Evolutionary conservation across 2,797 vertebrate species (phyloP).

Genomic region (Enteromius paludinosus): DNA sequence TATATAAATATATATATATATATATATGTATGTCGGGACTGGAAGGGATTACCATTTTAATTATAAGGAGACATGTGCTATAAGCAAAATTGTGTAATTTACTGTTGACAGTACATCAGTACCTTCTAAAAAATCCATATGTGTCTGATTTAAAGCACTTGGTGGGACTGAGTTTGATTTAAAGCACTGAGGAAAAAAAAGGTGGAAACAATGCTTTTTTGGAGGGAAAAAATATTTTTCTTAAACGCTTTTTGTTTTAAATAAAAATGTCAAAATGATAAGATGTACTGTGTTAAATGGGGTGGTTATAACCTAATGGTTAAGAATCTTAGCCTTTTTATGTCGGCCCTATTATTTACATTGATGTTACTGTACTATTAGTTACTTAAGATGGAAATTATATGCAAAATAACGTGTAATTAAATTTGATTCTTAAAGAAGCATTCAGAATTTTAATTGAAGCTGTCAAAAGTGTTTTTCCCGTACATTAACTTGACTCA

Average conservation of each 20-base stretch:
- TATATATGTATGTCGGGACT: neutral
- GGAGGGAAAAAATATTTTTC: neutral
- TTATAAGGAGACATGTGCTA: neutral
- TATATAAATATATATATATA: too few species aligned
- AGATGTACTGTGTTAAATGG: neutral
- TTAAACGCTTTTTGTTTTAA: neutral
- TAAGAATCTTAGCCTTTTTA: neutral
- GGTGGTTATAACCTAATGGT: neutral
- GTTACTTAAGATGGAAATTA: constrained; percentile 3
- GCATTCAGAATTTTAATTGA: constrained; percentile 14
- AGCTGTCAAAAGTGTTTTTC: constrained; percentile 36
- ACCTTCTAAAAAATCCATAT: neutral
- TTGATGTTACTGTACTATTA: constrained; percentile 6
- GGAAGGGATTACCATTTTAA: neutral
- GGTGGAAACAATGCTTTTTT: neutral
- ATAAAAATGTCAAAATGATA: neutral
- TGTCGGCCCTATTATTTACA: neutral
- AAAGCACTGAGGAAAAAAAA: neutral
- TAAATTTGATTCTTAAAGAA: constrained; percentile 13
- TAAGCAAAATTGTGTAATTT: neutral
- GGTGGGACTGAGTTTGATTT: neutral
- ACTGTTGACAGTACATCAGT: neutral
- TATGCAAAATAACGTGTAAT: neutral
- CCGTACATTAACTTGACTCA: constrained; percentile 8
- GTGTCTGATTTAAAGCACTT: neutral